Percentiles rank a stretch among this genome's conserved stretches.
Conservation (phyloP, 1,140 invertebrate genomes). For the Stegodyphus dumicola region DNA sequence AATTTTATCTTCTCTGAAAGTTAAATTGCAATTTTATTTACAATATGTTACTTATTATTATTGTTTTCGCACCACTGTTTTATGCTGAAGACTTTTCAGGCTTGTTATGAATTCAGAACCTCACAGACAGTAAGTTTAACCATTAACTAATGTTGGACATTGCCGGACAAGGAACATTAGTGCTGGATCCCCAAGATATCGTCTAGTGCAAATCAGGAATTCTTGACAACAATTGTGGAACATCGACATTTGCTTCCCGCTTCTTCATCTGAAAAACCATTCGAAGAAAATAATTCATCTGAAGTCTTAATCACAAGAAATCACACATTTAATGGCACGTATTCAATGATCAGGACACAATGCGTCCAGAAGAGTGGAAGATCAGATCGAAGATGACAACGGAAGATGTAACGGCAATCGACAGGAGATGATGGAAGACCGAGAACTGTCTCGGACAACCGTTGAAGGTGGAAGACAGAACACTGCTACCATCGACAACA, state of each 20-base stretch:
- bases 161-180: background rate
- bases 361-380: background rate
- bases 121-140: background rate
- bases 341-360: slow-evolving; percentile 3
- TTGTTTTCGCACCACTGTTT: too few species aligned
- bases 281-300: background rate
- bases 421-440: background rate
- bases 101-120: too few species aligned
- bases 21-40: too few species aligned
- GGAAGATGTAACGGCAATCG: background rate
- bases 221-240: background rate
- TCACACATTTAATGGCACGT: background rate
- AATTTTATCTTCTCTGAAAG: too few species aligned
- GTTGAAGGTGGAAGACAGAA: slow-evolving; percentile 56
- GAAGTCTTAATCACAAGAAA: slow-evolving; percentile 2
- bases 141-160: background rate
- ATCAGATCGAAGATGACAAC: background rate
- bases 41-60: too few species aligned
- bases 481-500: slow-evolving; percentile 40
- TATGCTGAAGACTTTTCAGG: too few species aligned
- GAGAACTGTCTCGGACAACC: background rate
- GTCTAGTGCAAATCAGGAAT: background rate
- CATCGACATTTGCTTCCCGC: background rate
- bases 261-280: background rate
- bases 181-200: background rate